Evolutionary conservation across 2,797 vertebrate species (phyloP).

Genomic region (Enteromius radiatus): DNA sequence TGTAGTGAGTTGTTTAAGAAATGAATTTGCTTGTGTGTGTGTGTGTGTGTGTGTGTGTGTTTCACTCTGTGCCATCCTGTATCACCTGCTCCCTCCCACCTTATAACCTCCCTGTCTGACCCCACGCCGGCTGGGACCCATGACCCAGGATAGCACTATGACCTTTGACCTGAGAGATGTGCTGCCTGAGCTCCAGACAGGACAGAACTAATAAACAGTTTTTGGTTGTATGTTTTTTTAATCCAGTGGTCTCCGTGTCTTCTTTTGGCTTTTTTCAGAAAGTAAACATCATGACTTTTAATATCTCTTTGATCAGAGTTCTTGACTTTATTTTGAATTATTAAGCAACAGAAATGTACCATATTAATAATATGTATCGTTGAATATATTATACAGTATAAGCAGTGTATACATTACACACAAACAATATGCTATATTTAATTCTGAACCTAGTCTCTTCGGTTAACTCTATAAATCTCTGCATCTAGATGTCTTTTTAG

Average conservation of each 20-base stretch:
- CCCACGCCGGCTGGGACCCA: slow-evolving; percentile 8
- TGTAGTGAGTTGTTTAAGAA: slow-evolving; percentile 30
- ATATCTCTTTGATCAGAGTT: background rate
- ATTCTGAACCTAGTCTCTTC: slow-evolving; percentile 57
- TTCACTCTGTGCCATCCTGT: slow-evolving; percentile 45
- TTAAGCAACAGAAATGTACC: background rate
- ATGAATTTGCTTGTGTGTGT: slow-evolving; percentile 42
- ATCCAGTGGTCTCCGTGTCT: slow-evolving; percentile 55
- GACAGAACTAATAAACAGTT: slow-evolving; percentile 79
- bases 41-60: slow-evolving; percentile 51
- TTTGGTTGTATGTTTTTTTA: slow-evolving; percentile 76
- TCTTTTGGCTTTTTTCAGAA: slow-evolving; percentile 37
- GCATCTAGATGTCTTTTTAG: background rate
- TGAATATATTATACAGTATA: background rate
- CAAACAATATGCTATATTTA: background rate
- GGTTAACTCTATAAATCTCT: slow-evolving; percentile 54
- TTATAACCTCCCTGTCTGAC: slow-evolving; percentile 26
- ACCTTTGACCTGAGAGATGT: slow-evolving; percentile 83
- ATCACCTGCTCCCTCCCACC: slow-evolving; percentile 27
- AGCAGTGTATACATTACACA: background rate
- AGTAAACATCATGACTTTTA: no score
- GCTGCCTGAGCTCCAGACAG: slow-evolving; percentile 71
- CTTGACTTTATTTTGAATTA: no score
- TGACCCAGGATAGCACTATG: slow-evolving; percentile 80
- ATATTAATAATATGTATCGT: background rate